A percentile compares a stretch with the other conserved stretches of the same genome.
phyloP scores from a whole-genome alignment of 1,140 invertebrate genomes.

The Brachionus manjavacas region DNA sequence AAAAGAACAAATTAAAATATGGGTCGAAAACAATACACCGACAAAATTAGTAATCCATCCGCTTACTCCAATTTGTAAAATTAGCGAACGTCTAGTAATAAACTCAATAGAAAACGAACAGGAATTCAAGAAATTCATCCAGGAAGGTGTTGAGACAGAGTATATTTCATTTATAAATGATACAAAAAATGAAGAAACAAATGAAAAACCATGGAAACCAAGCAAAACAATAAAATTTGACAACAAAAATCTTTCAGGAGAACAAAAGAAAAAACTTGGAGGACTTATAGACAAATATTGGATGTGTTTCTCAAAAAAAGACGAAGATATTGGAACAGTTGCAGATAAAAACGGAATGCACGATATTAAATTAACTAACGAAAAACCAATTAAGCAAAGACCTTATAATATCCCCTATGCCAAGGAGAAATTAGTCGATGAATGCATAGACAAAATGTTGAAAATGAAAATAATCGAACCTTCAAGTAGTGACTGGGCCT shows the following conservation, averaged over 20 bases:
- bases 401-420: background rate
- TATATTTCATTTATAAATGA: background rate
- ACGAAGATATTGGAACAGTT: background rate
- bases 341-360: background rate
- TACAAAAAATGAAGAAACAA: background rate
- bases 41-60: too few species aligned
- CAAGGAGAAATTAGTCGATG: background rate
- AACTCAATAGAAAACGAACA: background rate
- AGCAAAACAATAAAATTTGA: too few species aligned
- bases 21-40: background rate
- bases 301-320: background rate
- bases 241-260: too few species aligned
- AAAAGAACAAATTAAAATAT: background rate
- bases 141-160: background rate
- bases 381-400: conserved; percentile 10
- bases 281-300: background rate
- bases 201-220: conserved; percentile 6
- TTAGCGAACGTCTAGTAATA: too few species aligned
- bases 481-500: background rate
- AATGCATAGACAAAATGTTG: conserved; percentile 4
- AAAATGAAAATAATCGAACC: conserved; percentile 42
- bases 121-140: background rate
- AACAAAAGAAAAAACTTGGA: too few species aligned
- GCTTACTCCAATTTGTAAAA: too few species aligned
- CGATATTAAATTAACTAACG: conserved; percentile 2